Percentiles rank a stretch among this genome's conserved stretches.
phyloP scores from a whole-genome alignment of 2,797 vertebrate genomes.

The Sternarchorhynchus goeldii region DNA sequence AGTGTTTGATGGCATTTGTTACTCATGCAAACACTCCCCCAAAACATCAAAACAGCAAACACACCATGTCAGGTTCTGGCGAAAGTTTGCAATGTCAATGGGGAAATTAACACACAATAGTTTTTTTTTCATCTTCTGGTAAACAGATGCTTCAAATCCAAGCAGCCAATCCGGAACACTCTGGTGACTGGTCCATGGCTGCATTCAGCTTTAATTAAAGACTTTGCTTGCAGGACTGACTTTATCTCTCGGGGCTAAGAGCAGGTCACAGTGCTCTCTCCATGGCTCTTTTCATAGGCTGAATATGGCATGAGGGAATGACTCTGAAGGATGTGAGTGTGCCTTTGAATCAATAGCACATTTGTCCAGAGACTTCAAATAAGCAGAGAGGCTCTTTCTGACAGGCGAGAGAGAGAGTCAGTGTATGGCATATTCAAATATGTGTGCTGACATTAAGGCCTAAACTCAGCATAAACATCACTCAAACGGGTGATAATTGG shows the following conservation, averaged over 20 bases:
- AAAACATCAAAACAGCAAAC: neutral
- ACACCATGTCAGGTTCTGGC: neutral
- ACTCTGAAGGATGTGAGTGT: slow-evolving; percentile 21
- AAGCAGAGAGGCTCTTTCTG: neutral
- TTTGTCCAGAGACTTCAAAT: slow-evolving; percentile 12
- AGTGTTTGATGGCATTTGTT: no score
- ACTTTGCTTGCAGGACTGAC: neutral
- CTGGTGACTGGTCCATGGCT: neutral
- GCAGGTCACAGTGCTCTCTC: neutral
- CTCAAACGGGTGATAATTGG: neutral
- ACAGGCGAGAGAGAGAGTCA: neutral
- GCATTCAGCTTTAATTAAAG: slow-evolving; percentile 43
- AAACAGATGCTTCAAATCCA: slow-evolving; percentile 2
- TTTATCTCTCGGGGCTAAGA: slow-evolving; percentile 24
- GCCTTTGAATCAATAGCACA: slow-evolving; percentile 13
- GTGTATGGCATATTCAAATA: slow-evolving; percentile 16
- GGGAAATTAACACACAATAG: neutral
- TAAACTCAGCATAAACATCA: neutral
- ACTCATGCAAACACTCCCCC: no score
- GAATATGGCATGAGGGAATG: slow-evolving; percentile 22
- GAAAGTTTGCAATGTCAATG: no score
- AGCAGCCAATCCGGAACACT: neutral
- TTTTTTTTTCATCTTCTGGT: neutral
- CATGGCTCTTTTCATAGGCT: slow-evolving; percentile 20
- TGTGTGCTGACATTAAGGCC: slow-evolving; percentile 4